Percentiles rank a stretch among this genome's conserved stretches.
phyloP scores from a whole-genome alignment of 1,140 invertebrate species.

The Sycophila sp. region DNA sequence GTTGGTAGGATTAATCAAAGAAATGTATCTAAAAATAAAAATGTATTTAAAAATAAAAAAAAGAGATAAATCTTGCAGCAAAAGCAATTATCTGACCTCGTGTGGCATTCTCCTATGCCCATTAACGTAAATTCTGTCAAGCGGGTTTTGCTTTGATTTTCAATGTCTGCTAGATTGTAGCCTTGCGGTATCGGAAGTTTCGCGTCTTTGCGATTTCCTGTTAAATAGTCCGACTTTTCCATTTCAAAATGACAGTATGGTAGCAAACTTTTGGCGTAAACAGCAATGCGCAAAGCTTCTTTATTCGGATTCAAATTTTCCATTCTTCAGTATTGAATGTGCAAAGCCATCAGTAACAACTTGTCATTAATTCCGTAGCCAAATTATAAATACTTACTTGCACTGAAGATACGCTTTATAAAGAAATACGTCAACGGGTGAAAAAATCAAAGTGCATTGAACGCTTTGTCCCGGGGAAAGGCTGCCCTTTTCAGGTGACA shows the following conservation, averaged over 20 bases:
- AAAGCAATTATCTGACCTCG: constrained; percentile 37
- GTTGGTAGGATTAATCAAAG: constrained; percentile 59
- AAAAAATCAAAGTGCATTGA: constrained; percentile 48
- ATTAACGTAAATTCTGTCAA: constrained; percentile 68
- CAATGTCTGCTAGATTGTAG: constrained; percentile 42
- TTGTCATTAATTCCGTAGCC: background rate
- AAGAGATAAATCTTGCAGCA: background rate
- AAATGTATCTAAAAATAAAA: constrained; percentile 50
- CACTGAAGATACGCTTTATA: constrained; percentile 52
- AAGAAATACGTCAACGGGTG: constrained; percentile 51
- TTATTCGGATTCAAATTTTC: constrained; percentile 51
- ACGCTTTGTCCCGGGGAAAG: constrained; percentile 42
- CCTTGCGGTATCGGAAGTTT: constrained; percentile 42
- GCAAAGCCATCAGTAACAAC: background rate
- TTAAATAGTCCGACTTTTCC: constrained; percentile 66
- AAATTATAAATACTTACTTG: constrained; percentile 41
- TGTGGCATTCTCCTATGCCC: constrained; percentile 56
- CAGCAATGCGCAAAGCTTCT: constrained; percentile 39
- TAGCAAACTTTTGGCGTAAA: constrained; percentile 58
- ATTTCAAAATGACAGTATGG: constrained; percentile 69
- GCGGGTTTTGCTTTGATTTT: constrained; percentile 56
- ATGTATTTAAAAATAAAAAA: background rate
- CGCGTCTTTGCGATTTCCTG: constrained; percentile 58
- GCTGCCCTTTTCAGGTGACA: constrained; percentile 49
- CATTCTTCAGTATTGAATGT: constrained; percentile 43